Percentiles rank a stretch among this genome's conserved stretches.
phyloP scores from a whole-genome alignment of 2,113 vertebrate species.

The Junco hyemalis region DNA sequence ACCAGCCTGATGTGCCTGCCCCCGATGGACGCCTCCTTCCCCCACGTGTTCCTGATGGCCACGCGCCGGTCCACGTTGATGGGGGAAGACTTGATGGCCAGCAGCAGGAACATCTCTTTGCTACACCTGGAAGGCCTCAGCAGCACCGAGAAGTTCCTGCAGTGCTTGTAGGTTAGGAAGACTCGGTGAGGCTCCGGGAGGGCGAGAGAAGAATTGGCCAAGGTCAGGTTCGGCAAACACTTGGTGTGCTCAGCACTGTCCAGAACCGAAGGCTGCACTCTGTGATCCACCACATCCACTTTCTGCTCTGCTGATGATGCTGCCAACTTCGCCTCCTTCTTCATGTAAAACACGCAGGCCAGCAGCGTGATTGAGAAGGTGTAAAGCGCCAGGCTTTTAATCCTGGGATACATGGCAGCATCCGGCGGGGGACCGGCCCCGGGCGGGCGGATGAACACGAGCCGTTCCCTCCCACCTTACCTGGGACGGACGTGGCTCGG shows the following conservation, averaged over 20 bases:
- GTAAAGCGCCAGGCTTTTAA: slow-evolving; percentile 26
- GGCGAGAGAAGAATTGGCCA: slow-evolving; percentile 9
- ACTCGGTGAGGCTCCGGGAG: slow-evolving; percentile 67
- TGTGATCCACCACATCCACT: not conserved
- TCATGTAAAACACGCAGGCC: slow-evolving; percentile 40
- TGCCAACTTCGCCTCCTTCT: not conserved
- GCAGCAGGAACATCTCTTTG: slow-evolving; percentile 69
- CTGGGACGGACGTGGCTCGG: not conserved
- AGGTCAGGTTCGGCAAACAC: slow-evolving; percentile 57
- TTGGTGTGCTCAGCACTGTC: not conserved
- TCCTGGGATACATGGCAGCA: slow-evolving; percentile 48
- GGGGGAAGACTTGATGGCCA: slow-evolving; percentile 77
- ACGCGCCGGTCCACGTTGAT: slow-evolving; percentile 69
- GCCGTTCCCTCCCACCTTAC: not conserved
- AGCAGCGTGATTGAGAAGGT: slow-evolving; percentile 9
- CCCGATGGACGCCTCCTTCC: slow-evolving; percentile 27
- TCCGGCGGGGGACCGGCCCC: not conserved
- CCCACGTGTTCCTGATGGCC: slow-evolving; percentile 80
- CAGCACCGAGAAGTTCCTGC: slow-evolving; percentile 69
- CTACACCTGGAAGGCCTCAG: slow-evolving; percentile 68
- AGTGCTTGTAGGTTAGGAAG: slow-evolving; percentile 79
- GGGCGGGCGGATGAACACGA: not conserved
- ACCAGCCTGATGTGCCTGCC: slow-evolving; percentile 62
- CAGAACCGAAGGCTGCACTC: not conserved
- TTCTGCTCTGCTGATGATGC: not conserved